Base-by-base conservation (phyloP, 2,888 invertebrate species). In the Eristalinus aeneus region DNA sequence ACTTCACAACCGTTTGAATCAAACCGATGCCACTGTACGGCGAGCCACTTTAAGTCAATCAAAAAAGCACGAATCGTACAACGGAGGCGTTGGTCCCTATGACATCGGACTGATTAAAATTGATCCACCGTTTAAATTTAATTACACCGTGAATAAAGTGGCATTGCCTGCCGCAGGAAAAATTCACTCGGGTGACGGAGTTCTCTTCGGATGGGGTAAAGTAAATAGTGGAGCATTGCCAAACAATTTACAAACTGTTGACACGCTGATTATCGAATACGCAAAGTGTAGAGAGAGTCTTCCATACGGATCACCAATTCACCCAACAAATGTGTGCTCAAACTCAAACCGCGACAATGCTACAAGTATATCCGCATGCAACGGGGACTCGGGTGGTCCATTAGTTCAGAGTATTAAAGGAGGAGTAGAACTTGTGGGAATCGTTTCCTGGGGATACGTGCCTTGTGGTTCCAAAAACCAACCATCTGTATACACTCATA, bases 31-130 rank as follows among this genome's bases (percentile, higher is more conserved):
- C 6, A 88, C 82, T 1, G 89, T 90, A 4, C 92, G 92, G 80
- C 79, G 85, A 0, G 90, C 90, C 31, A 27, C 63, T 0, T 89
- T 93, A 9, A 89, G 88, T 6, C 90, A 88, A n/a, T 88, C 90
- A 11, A 88, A 89, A 22, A 89, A 91, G 1, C 93, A 94, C 79
- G 89, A 90, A 58, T 1, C 36, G 1, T 92, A 89, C 79, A 46
- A 10, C 34, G 93, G 93, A 23, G 91, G 91, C 1, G 91, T 93
- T 53, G 93, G 91, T n/a, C 93, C 93, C 74, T 93, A 93, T 88
- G 95, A 95, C 88, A 94, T 95, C 86, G 94, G 94, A 22, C 77
- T 95, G 0, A 88, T 95, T 77, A 90, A 90, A 86, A 89, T 91
- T n/a, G 88, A 88, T 61, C 76, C 89, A 54, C 88, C 91, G 6